phyloP scores from a whole-genome alignment of 2,113 vertebrate genomes.

The Macrotis lagotis region DNA sequence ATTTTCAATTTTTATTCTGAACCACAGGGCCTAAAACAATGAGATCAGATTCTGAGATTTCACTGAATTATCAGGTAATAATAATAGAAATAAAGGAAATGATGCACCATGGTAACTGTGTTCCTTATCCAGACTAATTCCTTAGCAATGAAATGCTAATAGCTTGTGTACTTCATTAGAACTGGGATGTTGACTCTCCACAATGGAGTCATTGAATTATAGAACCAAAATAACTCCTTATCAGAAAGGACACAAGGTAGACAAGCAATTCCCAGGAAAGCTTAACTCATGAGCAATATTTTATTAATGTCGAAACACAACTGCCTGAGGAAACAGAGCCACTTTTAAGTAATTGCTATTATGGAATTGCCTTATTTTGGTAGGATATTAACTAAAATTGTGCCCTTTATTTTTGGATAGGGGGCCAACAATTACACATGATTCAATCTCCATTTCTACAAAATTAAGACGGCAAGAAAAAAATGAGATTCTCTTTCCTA shows the following conservation, averaged over 20 bases:
- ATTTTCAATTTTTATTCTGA: constrained; percentile 62
- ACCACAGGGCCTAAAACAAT: constrained; percentile 64
- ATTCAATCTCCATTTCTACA: neutral
- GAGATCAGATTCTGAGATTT: constrained; percentile 74
- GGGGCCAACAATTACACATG: neutral
- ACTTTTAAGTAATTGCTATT: neutral
- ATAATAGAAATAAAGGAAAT: constrained; percentile 75
- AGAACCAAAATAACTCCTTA: constrained; percentile 46
- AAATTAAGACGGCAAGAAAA: constrained; percentile 9
- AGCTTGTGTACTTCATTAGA: constrained; percentile 73
- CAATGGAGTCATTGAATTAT: constrained; percentile 62
- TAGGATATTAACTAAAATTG: constrained; percentile 17
- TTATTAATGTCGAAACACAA: constrained; percentile 25
- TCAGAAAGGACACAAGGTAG: constrained; percentile 47
- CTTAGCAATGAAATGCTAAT: constrained; percentile 66
- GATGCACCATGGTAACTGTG: constrained; percentile 42
- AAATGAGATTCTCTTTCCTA: neutral
- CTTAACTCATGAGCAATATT: constrained; percentile 14
- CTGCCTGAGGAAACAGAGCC: neutral
- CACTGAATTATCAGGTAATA: constrained; percentile 65
- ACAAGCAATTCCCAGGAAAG: constrained; percentile 54
- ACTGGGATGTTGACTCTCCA: constrained; percentile 40
- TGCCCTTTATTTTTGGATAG: neutral
- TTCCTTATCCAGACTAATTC: constrained; percentile 58
- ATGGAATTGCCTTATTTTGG: neutral